Conservation (phyloP, 2,888 invertebrate species). For the Lamproptera curius region DNA sequence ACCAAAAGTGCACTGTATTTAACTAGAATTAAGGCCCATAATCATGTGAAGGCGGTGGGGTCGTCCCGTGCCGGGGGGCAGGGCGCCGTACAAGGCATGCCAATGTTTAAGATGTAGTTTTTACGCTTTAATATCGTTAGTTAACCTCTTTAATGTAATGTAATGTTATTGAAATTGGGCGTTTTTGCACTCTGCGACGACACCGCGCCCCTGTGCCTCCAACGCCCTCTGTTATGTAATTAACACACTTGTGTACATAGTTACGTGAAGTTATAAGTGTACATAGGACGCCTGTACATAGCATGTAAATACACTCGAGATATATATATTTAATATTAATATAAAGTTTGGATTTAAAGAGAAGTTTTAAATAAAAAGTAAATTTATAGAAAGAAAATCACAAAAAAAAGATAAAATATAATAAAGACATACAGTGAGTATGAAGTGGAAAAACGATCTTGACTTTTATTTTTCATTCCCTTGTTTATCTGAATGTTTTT, state of each 20-base stretch:
- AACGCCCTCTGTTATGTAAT: constrained; percentile 1
- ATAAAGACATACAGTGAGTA: constrained; percentile 75
- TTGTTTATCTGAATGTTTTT: no score
- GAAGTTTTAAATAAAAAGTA: constrained; percentile 67
- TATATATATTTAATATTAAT: constrained; percentile 71
- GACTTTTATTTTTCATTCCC: constrained; percentile 52
- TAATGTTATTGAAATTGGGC: not conserved
- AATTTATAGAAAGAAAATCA: constrained; percentile 58
- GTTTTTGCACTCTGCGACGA: constrained; percentile 5
- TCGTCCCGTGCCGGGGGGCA: not conserved
- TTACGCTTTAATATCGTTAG: constrained; percentile 4
- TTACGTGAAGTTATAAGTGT: constrained; percentile 39
- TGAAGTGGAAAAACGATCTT: constrained; percentile 66
- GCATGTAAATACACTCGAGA: constrained; percentile 67
- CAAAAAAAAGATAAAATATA: constrained; percentile 64
- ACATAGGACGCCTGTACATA: constrained; percentile 65
- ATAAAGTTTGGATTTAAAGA: constrained; percentile 70
- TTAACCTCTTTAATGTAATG: not conserved
- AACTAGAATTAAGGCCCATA: constrained; percentile 22
- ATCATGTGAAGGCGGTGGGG: not conserved
- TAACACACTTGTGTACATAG: constrained; percentile 33
- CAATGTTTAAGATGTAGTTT: not conserved
- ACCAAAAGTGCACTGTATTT: no score
- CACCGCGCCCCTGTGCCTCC: constrained; percentile 29
- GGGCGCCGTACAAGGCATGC: not conserved